Conservation (phyloP, 2,797 vertebrate species). For the Morus bassanus region DNA sequence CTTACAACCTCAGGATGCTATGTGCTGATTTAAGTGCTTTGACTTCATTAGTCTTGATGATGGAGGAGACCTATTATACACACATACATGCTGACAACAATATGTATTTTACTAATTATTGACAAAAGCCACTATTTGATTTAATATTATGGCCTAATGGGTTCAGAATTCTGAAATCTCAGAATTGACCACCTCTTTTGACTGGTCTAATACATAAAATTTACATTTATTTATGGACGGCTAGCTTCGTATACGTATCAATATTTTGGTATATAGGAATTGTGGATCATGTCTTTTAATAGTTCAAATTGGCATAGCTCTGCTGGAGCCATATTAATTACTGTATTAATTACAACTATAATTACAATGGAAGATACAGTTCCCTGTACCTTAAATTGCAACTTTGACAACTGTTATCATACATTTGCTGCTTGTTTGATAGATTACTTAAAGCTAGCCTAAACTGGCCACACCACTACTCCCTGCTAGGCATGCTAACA, state of each 20-base stretch:
- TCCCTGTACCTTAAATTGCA: background rate
- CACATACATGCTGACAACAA: background rate
- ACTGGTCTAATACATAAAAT: background rate
- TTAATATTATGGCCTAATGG: background rate
- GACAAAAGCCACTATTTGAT: background rate
- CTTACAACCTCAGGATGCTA: constrained; percentile 12
- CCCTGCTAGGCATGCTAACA: background rate
- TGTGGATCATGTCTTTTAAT: background rate
- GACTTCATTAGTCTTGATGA: background rate
- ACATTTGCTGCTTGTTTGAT: background rate
- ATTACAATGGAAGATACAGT: background rate
- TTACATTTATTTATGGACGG: background rate
- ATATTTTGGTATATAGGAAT: background rate
- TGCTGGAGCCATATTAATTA: background rate
- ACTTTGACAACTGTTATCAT: background rate
- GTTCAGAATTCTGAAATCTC: background rate
- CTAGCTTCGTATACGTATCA: fast-evolving
- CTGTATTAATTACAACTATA: background rate
- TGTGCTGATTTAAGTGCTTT: constrained; percentile 27
- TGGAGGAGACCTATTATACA: background rate
- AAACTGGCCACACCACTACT: background rate
- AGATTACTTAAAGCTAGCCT: background rate
- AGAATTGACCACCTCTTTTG: background rate
- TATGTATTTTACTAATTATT: background rate
- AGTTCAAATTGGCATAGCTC: background rate